These are phyloP conservation scores for Ypsolopha scabrella DNA, from an alignment of 2,888 invertebrate genomes.

Conservation along the genomic window DNA sequence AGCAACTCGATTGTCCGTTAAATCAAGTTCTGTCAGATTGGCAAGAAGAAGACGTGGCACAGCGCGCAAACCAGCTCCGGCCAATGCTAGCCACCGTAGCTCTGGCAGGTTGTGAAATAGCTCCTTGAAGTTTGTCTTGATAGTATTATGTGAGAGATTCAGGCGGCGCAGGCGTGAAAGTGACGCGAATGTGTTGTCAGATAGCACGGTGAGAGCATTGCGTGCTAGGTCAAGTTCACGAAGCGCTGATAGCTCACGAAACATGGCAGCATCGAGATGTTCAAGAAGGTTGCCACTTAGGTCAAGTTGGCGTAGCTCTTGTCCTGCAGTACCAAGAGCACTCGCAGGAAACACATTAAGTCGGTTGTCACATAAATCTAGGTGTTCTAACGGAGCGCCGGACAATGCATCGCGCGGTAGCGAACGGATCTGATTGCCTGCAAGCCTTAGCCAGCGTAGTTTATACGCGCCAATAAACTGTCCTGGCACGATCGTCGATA, in stretches of 20 bases:
- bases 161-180: conserved; percentile 77
- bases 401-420: conserved; percentile 80
- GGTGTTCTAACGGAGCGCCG: conserved; percentile 78
- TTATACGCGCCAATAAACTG: conserved; percentile 30
- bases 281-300: conserved; percentile 81
- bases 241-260: conserved; percentile 56
- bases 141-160: conserved; percentile 79
- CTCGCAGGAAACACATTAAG: conserved; percentile 79
- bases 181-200: conserved; percentile 85
- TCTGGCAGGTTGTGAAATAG: conserved; percentile 82
- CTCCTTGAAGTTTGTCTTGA: conserved; percentile 84
- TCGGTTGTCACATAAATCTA: conserved; percentile 80
- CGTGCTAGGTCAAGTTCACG: conserved; percentile 78
- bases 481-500: conserved; percentile 30
- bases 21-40: conserved; percentile 76
- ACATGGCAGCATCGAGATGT: conserved; percentile 84
- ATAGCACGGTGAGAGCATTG: conserved; percentile 82
- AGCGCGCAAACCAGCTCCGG: conserved; percentile 75
- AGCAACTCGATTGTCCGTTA: conserved; percentile 78
- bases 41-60: conserved; percentile 76
- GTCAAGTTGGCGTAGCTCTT: conserved; percentile 79
- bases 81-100: conserved; percentile 75
- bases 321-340: conserved; percentile 79
- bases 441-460: conserved; percentile 44
- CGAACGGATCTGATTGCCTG: conserved; percentile 75